Evolutionary conservation across 2,888 invertebrate genomes (phyloP), one percentile per base, ranked within the genome.

Genomic region (Acanthacorydalis orientalis): DNA sequence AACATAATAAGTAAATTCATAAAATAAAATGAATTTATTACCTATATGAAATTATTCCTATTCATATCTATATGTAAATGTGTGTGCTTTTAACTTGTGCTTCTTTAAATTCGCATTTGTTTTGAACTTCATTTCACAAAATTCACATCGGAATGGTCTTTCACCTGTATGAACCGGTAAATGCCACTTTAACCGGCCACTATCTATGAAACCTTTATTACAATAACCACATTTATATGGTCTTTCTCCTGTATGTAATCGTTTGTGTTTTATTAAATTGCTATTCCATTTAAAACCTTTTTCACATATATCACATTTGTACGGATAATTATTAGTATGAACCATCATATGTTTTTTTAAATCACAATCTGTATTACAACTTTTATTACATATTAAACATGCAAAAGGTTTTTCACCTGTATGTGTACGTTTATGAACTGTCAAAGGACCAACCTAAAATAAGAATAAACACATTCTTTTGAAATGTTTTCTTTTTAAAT

Each of bases 281-380:
- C 46, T 46, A 23, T 46, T 46, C 46, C 46, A 46, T n/a, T 46
- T 46, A 15, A 46, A 46, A 39, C 14, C 9, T n/a, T 46, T 46
- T 12, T 38, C 31, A 12, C 46, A 46, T 2, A 46, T 15, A 12
- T 38, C 32, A 31, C 46, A 46, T 6, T 16, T 39, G 31, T 11
- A 46, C 10, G 46, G 46, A 12, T 35, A 46, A 10, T 39, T 39
- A 12, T 46, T 32, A 6, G 46, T 39, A 15, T 46, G 46, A 9
- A 39, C 39, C 46, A 46, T 46, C 46, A 46, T 46, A 39, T 46
- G 46, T n/a, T 46, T 46, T 31, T 39, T 38, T 31, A 46, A 31
- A 39, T 46, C 46, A 39, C 46, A 46, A 14, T 46, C 46, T 2
- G 46, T 46, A 32, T 38, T 46, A 31, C 46, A 46, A 9, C 23